Evolutionary conservation across 2,888 invertebrate species (phyloP).

Genomic region (Metallyticus violacea): DNA sequence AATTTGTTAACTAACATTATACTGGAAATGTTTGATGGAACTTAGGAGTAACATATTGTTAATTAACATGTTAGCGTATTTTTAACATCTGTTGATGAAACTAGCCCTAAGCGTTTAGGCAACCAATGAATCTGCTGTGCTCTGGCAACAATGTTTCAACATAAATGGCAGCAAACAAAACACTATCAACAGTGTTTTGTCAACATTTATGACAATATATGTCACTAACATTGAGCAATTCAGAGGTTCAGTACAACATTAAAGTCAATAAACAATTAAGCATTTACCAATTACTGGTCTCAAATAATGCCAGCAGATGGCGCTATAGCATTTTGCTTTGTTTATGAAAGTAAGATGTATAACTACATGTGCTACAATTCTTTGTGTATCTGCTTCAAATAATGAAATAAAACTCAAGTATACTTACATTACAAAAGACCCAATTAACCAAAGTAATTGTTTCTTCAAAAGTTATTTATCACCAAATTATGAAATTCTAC

Average conservation of each 20-base stretch:
- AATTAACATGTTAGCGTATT: no score
- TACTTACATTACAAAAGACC: not conserved
- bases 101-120: no score
- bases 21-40: no score
- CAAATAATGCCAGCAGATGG: not conserved
- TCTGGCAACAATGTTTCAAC: no score
- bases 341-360: not conserved
- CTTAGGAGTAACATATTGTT: no score
- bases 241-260: not conserved
- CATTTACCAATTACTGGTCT: not conserved
- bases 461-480: not conserved
- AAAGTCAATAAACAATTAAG: not conserved
- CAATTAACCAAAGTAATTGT: constrained; percentile 14
- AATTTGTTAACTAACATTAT: no score
- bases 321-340: not conserved
- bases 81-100: no score
- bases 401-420: not conserved
- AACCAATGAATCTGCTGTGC: no score
- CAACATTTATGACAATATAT: no score
- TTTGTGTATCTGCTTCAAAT: not conserved
- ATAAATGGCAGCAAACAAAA: no score
- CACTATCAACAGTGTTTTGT: no score
- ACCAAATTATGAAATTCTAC: constrained; percentile 1
- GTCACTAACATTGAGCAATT: no score
- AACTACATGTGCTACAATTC: not conserved